Percentiles rank a stretch among this genome's conserved stretches.
These are phyloP conservation scores for Petaurus breviceps DNA, from an alignment of 2,113 vertebrate genomes.

Conservation along the genomic window DNA sequence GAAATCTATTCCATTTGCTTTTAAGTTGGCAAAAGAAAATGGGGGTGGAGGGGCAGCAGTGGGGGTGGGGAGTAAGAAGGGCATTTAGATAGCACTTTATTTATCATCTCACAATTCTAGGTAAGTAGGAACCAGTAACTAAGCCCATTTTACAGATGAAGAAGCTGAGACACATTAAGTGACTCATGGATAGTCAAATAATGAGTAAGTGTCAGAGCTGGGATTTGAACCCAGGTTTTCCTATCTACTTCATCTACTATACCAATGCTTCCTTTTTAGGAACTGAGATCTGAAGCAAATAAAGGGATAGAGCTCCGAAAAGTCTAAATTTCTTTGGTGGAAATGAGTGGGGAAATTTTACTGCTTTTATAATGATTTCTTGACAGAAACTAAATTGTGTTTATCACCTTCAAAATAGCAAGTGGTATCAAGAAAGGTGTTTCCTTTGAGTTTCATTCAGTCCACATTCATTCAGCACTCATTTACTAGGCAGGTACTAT, in stretches of 20 bases:
- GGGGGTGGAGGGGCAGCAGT: too few species aligned
- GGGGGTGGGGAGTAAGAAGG: background rate
- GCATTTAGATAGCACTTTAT: background rate
- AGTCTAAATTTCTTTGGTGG: background rate
- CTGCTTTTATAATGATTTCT: conserved; percentile 56
- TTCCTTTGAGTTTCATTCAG: conserved; percentile 55
- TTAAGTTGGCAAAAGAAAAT: conserved; percentile 55
- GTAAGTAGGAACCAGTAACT: background rate
- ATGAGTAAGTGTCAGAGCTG: background rate
- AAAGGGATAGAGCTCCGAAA: background rate
- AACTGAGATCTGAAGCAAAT: background rate
- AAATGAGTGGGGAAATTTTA: conserved; percentile 5
- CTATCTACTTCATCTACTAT: background rate
- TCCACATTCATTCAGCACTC: background rate
- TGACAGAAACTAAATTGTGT: conserved; percentile 63
- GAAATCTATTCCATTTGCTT: conserved; percentile 45
- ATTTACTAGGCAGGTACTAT: background rate
- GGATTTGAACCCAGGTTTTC: background rate
- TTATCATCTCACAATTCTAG: background rate
- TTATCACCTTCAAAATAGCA: conserved; percentile 65
- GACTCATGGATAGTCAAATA: background rate
- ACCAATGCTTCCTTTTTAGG: background rate
- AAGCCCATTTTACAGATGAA: background rate
- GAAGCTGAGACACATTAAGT: background rate
- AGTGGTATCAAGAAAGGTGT: conserved; percentile 52